Conservation (phyloP, 2,797 vertebrate species). For the Tokudaia tokunoshimensis region DNA sequence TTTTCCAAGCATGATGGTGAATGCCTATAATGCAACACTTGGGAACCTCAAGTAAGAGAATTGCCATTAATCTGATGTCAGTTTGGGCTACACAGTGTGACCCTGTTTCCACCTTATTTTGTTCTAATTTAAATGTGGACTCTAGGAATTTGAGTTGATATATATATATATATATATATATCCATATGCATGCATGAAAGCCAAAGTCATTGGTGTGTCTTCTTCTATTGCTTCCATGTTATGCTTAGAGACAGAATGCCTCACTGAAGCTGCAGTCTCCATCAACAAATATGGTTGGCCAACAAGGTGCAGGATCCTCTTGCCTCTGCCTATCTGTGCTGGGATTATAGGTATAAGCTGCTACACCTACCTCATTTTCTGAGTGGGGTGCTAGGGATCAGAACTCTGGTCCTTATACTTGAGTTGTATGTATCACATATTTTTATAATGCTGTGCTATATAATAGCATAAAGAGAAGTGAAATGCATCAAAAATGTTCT, state of each 20-base stretch:
- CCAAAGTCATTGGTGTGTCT: neutral
- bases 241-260: neutral
- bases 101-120: neutral
- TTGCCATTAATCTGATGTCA: neutral
- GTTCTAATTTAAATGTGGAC: slow-evolving; percentile 47
- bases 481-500: slow-evolving; percentile 52
- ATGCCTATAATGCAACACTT: neutral
- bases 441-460: neutral
- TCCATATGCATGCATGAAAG: neutral
- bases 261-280: neutral
- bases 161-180: neutral
- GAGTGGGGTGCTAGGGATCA: neutral
- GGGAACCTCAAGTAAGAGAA: neutral
- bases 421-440: neutral
- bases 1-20: neutral
- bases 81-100: neutral
- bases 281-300: neutral
- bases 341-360: neutral
- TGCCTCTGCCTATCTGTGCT: neutral
- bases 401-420: neutral
- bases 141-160: neutral
- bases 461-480: neutral
- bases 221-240: neutral
- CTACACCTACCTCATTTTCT: neutral
- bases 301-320: neutral